Base-by-base conservation (phyloP, 92 coral and sea anemone genomes). In the Ricordea florida region DNA sequence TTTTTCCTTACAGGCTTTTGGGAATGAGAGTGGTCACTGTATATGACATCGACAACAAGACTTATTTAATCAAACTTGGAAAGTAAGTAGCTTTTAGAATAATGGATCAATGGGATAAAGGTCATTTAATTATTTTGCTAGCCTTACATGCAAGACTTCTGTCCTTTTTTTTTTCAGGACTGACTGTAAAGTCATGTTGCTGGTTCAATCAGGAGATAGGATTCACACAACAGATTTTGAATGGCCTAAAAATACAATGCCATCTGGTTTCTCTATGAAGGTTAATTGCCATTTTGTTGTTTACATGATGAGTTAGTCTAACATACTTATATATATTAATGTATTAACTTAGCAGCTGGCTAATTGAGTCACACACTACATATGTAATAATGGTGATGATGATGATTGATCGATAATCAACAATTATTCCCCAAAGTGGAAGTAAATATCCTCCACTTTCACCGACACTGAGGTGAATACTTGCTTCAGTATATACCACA, bases 211-310 rank as follows among this genome's bases (percentile, higher is more conserved):
- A 25, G 97, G 97, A 0, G 83, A 72, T 44, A 79, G 93, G 44
- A 88, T 94, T 24, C 93, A 91, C 46, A 88, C 93, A 22, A 94
- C 98, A 30, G 98, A 92, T 24, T 94, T 94, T 94, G 97, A 94
- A 69, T 94, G 98, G 98, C 98, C 98, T 8, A 94, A 94, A 59
- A 85, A 87, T 75, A 71, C 65, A 7, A 88, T 88, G 64, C 98
- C 98, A 3, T 94, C 98, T 31, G 98, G 98, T 20, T 94, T 94
- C 77, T 92, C 98, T 21, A 92, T 94, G 79, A 94, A 94, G 94
- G 98, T 94, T 82, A 30, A 21, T 27, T 24, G 17, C 6, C 1
- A 8, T 8, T n/a, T 37, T 37, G 44, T 8, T 37, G 9, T 37
- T 8, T n/a, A 8, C n/a, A 37, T 8, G 44, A 37, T 37, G 44